Evolutionary conservation across 2,797 vertebrate genomes (phyloP).

Genomic region (Sorex maritimensis): DNA sequence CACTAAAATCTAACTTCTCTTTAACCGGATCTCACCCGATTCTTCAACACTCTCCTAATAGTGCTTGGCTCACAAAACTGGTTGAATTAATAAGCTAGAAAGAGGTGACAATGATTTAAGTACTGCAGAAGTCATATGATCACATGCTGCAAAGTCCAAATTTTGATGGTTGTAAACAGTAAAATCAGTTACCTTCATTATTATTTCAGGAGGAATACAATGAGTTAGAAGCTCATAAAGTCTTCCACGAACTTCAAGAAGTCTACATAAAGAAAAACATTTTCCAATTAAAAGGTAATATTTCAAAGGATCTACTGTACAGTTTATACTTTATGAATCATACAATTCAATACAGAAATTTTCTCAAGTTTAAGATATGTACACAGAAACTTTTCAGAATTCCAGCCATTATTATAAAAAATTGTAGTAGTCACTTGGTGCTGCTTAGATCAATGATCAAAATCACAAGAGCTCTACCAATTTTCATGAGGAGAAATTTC

Average conservation of each 20-base stretch:
- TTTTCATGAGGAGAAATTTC: background rate
- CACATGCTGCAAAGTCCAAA: background rate
- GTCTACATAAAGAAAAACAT: slow-evolving; percentile 89
- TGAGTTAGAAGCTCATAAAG: slow-evolving; percentile 98
- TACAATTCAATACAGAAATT: background rate
- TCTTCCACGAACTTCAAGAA: slow-evolving; percentile 96
- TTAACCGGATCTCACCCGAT: background rate
- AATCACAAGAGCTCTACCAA: background rate
- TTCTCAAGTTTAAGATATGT: slow-evolving; percentile 4
- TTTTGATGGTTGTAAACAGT: background rate
- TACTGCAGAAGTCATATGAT: background rate
- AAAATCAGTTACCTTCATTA: slow-evolving; percentile 95
- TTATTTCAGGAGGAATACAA: slow-evolving; percentile 98
- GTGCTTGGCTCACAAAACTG: background rate
- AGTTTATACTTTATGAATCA: slow-evolving; percentile 28
- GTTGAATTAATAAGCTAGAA: background rate
- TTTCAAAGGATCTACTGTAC: slow-evolving; percentile 7
- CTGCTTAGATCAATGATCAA: background rate
- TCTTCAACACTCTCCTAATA: background rate
- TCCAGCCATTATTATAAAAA: background rate
- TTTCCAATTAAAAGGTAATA: slow-evolving; percentile 50
- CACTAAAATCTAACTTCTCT: background rate
- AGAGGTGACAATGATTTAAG: background rate
- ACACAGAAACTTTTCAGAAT: background rate
- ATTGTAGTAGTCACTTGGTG: background rate